Percentiles rank a stretch among this genome's conserved stretches.
These are phyloP conservation scores for Mohoua ochrocephala DNA, from an alignment of 2,113 vertebrate species.

Conservation along the genomic window DNA sequence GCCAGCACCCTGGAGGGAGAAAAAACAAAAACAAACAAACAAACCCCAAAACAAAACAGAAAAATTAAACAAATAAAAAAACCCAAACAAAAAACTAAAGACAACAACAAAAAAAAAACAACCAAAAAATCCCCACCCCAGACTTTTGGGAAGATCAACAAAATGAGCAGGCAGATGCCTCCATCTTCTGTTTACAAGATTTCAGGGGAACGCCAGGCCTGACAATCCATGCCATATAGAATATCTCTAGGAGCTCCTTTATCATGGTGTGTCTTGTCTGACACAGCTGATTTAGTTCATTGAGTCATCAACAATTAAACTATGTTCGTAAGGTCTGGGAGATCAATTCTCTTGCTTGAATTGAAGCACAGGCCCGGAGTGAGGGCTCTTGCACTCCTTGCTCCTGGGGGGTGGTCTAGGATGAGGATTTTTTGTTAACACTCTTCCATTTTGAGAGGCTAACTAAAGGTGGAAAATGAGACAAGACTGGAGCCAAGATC, in stretches of 20 bases:
- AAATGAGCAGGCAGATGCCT: background rate
- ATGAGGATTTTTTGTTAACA: background rate
- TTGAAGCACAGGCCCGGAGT: background rate
- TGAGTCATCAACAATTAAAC: background rate
- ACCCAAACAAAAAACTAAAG: too few relatives aligned
- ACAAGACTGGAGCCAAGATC: background rate
- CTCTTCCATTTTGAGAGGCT: background rate
- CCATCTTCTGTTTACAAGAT: background rate
- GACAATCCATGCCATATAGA: background rate
- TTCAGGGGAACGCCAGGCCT: background rate
- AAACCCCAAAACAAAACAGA: background rate
- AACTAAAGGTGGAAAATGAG: background rate
- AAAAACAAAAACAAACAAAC: background rate
- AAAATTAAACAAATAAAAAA: background rate
- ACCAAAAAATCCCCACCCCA: rapidly evolving
- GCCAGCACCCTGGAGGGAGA: background rate
- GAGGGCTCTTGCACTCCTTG: background rate
- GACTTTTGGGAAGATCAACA: background rate
- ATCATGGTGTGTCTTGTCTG: background rate
- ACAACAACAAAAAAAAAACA: too few relatives aligned
- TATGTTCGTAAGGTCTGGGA: background rate
- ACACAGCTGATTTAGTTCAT: background rate
- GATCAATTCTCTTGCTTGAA: background rate
- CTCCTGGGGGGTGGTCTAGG: background rate
- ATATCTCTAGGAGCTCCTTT: background rate